These are phyloP conservation scores for Podotricha telesiphe DNA, from an alignment of 2,888 invertebrate genomes.

Conservation along the genomic window DNA sequence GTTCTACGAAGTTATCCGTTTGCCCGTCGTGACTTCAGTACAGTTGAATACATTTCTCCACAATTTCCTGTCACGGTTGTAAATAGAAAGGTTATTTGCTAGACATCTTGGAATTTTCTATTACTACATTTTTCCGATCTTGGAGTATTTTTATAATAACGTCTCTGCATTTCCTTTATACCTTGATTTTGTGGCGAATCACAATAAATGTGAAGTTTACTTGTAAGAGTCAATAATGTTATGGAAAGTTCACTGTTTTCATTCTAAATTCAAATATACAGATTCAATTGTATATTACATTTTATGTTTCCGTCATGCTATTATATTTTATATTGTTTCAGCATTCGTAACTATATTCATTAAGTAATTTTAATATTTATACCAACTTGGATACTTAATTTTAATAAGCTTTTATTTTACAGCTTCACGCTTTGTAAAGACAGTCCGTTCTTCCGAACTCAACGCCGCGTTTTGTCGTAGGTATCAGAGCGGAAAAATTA, in stretches of 20 bases:
- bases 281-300: no score
- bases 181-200: background rate
- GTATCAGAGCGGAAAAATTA: no score
- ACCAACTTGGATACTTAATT: no score
- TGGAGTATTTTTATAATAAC: slow-evolving; percentile 16
- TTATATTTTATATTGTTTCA: no score
- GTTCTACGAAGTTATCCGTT: slow-evolving; percentile 14
- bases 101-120: slow-evolving; percentile 16
- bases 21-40: slow-evolving; percentile 8
- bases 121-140: slow-evolving; percentile 7
- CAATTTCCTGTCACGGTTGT: slow-evolving; percentile 15
- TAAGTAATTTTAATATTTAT: no score
- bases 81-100: slow-evolving; percentile 18
- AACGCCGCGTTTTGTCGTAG: no score
- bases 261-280: background rate
- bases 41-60: slow-evolving; percentile 15
- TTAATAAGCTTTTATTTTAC: no score
- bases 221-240: background rate
- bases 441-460: no score
- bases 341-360: no score
- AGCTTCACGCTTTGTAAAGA: no score
- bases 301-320: no score
- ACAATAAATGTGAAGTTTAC: background rate
- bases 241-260: background rate
- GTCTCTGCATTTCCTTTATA: background rate